Conservation (phyloP, 2,797 vertebrate species). For the Epinephelus awoara region DNA sequence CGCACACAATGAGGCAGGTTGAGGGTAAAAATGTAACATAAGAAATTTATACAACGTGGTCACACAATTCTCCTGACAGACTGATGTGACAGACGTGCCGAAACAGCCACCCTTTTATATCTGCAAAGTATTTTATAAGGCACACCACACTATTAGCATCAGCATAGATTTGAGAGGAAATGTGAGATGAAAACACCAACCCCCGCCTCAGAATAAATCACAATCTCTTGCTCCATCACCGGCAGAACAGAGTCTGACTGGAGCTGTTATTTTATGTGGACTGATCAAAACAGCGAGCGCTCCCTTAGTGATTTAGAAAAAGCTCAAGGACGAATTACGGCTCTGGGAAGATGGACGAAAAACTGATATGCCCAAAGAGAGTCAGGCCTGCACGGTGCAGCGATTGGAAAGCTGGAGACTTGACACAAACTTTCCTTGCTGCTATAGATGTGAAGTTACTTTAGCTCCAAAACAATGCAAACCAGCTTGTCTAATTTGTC, state of each 20-base stretch:
- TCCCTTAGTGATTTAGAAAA: constrained; percentile 20
- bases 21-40: not conserved
- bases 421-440: constrained; percentile 18
- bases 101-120: constrained; percentile 5
- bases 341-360: constrained; percentile 10
- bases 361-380: not conserved
- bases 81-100: not conserved
- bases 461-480: constrained; percentile 18
- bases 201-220: constrained; percentile 51
- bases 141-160: constrained; percentile 11
- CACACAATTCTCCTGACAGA: not conserved
- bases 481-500: constrained; percentile 37
- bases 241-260: constrained; percentile 21
- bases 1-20: not conserved
- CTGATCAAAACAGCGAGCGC: constrained; percentile 35
- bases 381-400: not conserved
- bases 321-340: constrained; percentile 42
- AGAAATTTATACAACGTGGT: not conserved
- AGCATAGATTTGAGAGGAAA: constrained; percentile 41
- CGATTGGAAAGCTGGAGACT: not conserved
- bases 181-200: constrained; percentile 35
- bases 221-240: constrained; percentile 35
- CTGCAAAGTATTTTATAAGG: constrained; percentile 23
- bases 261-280: constrained; percentile 40
- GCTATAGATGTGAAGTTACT: constrained; percentile 14